These are phyloP conservation scores for Lepus timidus DNA, from an alignment of 2,113 vertebrate genomes.

Conservation along the genomic window DNA sequence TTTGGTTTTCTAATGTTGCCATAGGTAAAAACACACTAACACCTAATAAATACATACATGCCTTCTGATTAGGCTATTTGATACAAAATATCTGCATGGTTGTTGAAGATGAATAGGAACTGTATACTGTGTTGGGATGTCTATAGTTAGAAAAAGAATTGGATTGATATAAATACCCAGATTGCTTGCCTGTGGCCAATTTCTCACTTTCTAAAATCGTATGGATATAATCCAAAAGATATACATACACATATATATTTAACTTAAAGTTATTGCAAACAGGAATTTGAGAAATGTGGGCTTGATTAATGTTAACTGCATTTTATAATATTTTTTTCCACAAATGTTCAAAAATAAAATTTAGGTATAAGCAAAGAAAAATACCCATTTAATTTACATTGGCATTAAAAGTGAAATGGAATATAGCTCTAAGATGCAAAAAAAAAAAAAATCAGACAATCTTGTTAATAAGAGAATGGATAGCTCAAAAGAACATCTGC, in stretches of 20 bases:
- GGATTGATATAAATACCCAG: slow-evolving; percentile 54
- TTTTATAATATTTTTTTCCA: slow-evolving; percentile 78
- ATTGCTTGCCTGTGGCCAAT: slow-evolving; percentile 44
- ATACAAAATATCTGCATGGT: slow-evolving; percentile 71
- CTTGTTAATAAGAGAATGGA: slow-evolving; percentile 76
- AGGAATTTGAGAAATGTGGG: slow-evolving; percentile 79
- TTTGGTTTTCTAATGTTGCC: slow-evolving; percentile 54
- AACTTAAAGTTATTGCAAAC: slow-evolving; percentile 70
- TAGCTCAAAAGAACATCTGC: slow-evolving; percentile 73
- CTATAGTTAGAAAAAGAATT: slow-evolving; percentile 64
- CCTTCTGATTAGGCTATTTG: slow-evolving; percentile 51
- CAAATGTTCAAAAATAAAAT: slow-evolving; percentile 79
- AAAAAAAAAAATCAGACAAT: slow-evolving; percentile 46
- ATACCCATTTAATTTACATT: slow-evolving; percentile 73
- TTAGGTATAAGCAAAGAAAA: slow-evolving; percentile 78
- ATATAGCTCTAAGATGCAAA: slow-evolving; percentile 70
- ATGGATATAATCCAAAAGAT: slow-evolving; percentile 68
- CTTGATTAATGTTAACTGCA: slow-evolving; percentile 71
- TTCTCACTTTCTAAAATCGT: slow-evolving; percentile 71
- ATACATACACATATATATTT: slow-evolving; percentile 61
- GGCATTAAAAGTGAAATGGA: slow-evolving; percentile 74
- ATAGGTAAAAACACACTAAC: slow-evolving; percentile 51
- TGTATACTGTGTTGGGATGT: slow-evolving; percentile 63
- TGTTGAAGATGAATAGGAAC: slow-evolving; percentile 63
- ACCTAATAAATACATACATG: slow-evolving; percentile 53